Conservation (phyloP, 1,140 invertebrate genomes). For the Octopus sinensis region DNA sequence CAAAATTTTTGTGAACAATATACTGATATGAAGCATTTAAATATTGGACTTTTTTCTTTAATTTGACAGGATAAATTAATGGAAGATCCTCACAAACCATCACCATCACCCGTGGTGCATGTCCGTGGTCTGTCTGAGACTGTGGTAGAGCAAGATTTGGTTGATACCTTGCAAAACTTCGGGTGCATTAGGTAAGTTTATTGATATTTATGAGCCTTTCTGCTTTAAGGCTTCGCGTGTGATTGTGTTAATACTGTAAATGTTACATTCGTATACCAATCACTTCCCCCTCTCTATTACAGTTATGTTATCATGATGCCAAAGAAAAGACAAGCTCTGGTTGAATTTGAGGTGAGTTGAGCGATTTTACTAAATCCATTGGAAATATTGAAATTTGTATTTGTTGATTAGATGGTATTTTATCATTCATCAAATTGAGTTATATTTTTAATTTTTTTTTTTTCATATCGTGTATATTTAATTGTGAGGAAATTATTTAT, state of each 20-base stretch:
- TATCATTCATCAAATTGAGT: too few species aligned
- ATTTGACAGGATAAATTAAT: constrained; percentile 31
- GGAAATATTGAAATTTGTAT: too few species aligned
- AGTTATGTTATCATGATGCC: constrained; percentile 59
- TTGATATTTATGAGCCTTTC: too few species aligned
- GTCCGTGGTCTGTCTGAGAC: constrained; percentile 50
- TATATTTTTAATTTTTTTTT: too few species aligned
- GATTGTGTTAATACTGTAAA: too few species aligned
- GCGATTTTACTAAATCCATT: too few species aligned
- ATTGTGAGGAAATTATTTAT: neutral
- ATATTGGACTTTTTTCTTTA: neutral
- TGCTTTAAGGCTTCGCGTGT: too few species aligned
- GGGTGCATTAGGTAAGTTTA: constrained; percentile 48
- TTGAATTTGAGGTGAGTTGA: constrained; percentile 54
- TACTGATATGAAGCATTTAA: neutral
- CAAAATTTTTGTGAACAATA: neutral
- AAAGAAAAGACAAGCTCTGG: constrained; percentile 56
- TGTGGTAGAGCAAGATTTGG: constrained; percentile 50
- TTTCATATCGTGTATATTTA: too few species aligned
- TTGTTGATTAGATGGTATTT: too few species aligned
- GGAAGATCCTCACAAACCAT: constrained; percentile 50
- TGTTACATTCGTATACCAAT: neutral
- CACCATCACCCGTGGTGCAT: constrained; percentile 54
- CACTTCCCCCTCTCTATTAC: constrained; percentile 36
- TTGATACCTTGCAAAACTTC: constrained; percentile 53